Conservation (phyloP, 2,113 vertebrate species). For the Hirundichthys speculiger region DNA sequence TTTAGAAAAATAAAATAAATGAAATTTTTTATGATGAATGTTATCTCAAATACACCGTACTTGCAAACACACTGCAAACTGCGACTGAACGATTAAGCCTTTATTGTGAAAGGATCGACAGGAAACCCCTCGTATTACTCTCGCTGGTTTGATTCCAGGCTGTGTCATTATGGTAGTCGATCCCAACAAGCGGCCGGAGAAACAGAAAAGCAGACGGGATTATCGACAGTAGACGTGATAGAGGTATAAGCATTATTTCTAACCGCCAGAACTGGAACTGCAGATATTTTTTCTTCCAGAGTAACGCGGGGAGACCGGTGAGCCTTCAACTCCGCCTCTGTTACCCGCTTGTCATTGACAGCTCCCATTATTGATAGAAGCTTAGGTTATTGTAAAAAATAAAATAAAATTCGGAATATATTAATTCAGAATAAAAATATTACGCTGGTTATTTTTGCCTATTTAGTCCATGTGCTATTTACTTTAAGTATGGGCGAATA, state of each 20-base stretch:
- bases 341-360: conserved; percentile 9
- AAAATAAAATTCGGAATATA: not conserved
- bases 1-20: not conserved
- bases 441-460: not conserved
- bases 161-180: conserved; percentile 5
- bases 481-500: not conserved
- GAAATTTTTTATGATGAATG: not conserved
- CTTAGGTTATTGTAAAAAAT: not conserved
- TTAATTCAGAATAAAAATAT: not conserved
- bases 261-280: not conserved
- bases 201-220: conserved; percentile 37
- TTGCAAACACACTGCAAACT: not conserved
- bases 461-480: not conserved
- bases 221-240: conserved; percentile 16
- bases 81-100: not conserved
- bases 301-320: conserved; percentile 8
- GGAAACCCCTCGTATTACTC: not conserved
- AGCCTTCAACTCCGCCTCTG: not conserved
- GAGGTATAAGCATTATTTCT: not conserved
- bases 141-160: not conserved
- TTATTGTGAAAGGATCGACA: conserved; percentile 26
- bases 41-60: not conserved
- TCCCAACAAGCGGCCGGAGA: conserved; percentile 17
- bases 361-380: conserved; percentile 9
- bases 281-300: too few species aligned